Evolutionary conservation across 2,113 vertebrate genomes (phyloP), one percentile per base, ranked within the genome.

Genomic region (Podarcis cretensis): DNA sequence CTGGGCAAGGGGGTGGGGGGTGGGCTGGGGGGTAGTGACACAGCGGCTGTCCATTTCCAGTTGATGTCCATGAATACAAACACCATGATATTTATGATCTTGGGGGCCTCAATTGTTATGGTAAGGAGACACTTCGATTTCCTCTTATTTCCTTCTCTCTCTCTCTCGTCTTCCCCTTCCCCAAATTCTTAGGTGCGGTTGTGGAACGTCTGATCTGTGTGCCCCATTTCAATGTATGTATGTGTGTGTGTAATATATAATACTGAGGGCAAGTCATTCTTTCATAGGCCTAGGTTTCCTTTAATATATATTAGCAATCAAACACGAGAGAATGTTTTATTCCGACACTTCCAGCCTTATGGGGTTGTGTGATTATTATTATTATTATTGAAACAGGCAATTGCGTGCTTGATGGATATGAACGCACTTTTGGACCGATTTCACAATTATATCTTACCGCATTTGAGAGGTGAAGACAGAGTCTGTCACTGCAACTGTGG

Each of bases 361-460:
- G 98, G 98, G 96, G 98, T 99, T 63, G 59, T 63, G 59, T 63
- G 59, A 18, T 20, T 63, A 20, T 63, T 20, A 1, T 63, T 14
- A 20, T 63, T 63, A 18, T 63, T 63, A 18, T 63, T 63, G 5
- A 63, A 63, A 96, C 98, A 99, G 99, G 99, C 99, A 97, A 98
- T 99, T 97, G 99, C 99, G 97, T 99, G 99, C 98, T 98, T 99
- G 98, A 99, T 99, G 98, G 99, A 99, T 98, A 99, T 99, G 99
- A 99, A 99, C 96, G 99, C 99, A 93, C 98, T 99, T 97, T 96
- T 99, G 98, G 99, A 99, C 96, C 98, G 99, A 96, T 99, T 99
- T 97, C 99, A 99, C 98, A 99, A 99, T 98, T 99, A 99, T 97
- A 99, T 99, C 98, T 96, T 99, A 97, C 99, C 99, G 96, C 99